Conservation (phyloP, 2,797 vertebrate species). For the Micrastur ruficollis region DNA sequence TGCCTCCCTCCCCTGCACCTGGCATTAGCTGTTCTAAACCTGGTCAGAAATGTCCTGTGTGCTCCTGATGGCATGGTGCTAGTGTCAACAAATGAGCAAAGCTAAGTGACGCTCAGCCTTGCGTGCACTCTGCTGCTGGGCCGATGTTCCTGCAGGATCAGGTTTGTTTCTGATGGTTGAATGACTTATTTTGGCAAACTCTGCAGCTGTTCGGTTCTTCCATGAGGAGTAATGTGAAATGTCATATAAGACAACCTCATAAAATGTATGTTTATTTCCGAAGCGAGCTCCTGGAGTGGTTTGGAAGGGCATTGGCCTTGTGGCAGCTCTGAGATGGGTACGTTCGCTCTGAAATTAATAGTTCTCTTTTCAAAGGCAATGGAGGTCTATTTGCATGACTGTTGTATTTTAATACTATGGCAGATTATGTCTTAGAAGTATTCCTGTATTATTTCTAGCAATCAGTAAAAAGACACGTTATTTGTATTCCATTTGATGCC, state of each 20-base stretch:
- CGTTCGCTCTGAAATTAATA: not conserved
- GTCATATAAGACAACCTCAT: not conserved
- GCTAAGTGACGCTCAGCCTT: not conserved
- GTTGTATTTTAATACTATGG: not conserved
- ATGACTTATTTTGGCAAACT: not conserved
- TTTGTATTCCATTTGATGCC: not conserved
- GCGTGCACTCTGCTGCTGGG: not conserved
- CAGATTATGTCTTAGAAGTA: not conserved
- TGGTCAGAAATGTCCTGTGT: not conserved
- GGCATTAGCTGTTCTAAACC: not conserved
- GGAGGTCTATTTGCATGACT: slow-evolving; percentile 25
- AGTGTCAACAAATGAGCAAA: not conserved
- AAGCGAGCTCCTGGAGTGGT: not conserved
- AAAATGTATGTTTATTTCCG: not conserved
- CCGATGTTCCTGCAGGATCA: not conserved
- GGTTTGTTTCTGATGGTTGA: not conserved
- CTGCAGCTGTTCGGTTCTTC: not conserved
- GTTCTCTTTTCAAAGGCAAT: slow-evolving; percentile 43
- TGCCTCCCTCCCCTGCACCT: not conserved
- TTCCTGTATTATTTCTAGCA: not conserved
- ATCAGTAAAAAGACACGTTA: not conserved
- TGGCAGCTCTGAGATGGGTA: not conserved
- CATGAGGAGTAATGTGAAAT: not conserved
- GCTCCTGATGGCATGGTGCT: not conserved
- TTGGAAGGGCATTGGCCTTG: not conserved